Evolutionary conservation across 1,140 invertebrate species (phyloP).

Genomic region (Lasioglossum baleicum): DNA sequence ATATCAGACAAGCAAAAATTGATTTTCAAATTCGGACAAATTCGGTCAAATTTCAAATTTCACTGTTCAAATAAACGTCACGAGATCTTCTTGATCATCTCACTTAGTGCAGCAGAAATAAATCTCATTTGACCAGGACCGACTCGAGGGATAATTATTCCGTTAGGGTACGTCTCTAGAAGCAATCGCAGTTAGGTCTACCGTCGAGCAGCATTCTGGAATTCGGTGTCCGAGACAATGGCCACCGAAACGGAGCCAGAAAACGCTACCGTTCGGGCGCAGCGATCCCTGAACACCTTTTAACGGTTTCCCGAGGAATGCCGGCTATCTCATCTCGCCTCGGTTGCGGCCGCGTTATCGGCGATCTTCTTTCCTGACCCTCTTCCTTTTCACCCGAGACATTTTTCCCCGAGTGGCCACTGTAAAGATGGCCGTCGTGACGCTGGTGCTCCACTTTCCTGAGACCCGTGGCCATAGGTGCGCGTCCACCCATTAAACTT

Average conservation of each 20-base stretch:
- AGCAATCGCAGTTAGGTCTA: no score
- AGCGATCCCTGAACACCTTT: conserved; percentile 16
- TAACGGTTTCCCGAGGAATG: conserved; percentile 30
- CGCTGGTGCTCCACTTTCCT: conserved; percentile 25
- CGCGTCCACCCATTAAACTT: conserved; percentile 7
- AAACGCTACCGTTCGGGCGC: background rate
- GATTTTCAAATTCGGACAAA: no score
- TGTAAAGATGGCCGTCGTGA: background rate
- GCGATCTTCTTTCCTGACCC: conserved; percentile 17
- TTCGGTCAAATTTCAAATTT: no score
- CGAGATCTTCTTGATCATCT: no score
- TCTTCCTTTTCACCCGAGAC: conserved; percentile 22
- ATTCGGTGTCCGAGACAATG: background rate
- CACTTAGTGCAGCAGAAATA: no score
- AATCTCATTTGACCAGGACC: no score
- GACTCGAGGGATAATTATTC: no score
- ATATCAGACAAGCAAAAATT: no score
- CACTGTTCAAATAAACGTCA: no score
- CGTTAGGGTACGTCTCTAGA: no score
- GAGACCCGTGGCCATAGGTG: background rate
- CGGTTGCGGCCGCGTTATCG: conserved; percentile 20
- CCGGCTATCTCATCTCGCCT: conserved; percentile 16
- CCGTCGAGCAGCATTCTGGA: no score
- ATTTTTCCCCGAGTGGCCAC: background rate
- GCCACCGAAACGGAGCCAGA: background rate